phyloP scores from a whole-genome alignment of 2,888 invertebrate genomes.

The Drosophila ustulata region DNA sequence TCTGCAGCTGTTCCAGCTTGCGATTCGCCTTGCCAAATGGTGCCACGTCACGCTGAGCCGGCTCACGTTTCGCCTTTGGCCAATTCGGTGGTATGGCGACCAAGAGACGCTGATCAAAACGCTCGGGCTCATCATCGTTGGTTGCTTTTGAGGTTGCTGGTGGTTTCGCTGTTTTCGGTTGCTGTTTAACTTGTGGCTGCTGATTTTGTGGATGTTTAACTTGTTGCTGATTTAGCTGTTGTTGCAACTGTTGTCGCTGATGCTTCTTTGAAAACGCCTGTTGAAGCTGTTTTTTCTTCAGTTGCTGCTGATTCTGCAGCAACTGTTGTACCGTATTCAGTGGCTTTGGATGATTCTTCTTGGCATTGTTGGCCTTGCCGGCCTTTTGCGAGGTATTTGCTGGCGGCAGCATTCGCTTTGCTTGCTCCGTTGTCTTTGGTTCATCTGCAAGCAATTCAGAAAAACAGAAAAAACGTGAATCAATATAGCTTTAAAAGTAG shows the following conservation, averaged over 20 bases:
- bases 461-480: neutral
- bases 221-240: neutral
- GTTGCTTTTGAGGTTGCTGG: slow-evolving; percentile 17
- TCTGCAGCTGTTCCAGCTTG: slow-evolving; percentile 74
- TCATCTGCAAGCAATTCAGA: neutral
- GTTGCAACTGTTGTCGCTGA: neutral
- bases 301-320: slow-evolving; percentile 22
- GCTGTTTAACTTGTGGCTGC: slow-evolving; percentile 2
- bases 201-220: slow-evolving; percentile 17
- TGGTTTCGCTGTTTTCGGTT: slow-evolving; percentile 37
- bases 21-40: slow-evolving; percentile 74
- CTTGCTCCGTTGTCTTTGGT: neutral
- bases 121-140: slow-evolving; percentile 57
- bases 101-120: slow-evolving; percentile 63
- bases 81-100: slow-evolving; percentile 61
- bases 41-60: slow-evolving; percentile 23
- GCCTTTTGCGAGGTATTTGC: slow-evolving; percentile 5
- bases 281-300: neutral
- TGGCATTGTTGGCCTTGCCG: slow-evolving; percentile 16
- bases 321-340: slow-evolving; percentile 11
- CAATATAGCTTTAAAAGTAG: neutral
- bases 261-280: neutral
- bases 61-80: slow-evolving; percentile 34
- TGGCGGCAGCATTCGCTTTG: slow-evolving; percentile 15
- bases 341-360: slow-evolving; percentile 26